Evolutionary conservation across 2,113 vertebrate species (phyloP).

Genomic region (Campylorhamphus procurvoides): DNA sequence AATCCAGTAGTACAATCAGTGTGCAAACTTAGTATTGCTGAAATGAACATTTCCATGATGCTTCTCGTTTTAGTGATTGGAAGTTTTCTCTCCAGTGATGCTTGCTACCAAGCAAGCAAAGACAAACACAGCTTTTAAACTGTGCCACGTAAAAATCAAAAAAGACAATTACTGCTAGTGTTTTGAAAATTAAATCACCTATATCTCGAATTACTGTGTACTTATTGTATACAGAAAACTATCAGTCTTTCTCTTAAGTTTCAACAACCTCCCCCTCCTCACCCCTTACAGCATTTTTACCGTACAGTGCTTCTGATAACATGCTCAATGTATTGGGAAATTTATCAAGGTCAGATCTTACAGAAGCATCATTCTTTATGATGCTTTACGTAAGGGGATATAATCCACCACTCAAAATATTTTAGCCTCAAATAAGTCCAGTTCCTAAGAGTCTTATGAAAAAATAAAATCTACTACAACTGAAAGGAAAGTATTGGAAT

Average conservation of each 20-base stretch:
- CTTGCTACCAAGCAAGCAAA: neutral
- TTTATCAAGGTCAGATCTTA: neutral
- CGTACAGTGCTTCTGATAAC: neutral
- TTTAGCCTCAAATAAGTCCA: neutral
- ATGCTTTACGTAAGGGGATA: neutral
- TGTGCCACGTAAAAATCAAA: neutral
- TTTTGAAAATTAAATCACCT: constrained; percentile 20
- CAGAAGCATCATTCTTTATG: neutral
- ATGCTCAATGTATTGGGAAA: neutral
- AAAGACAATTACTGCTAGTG: neutral
- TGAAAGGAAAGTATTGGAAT: neutral
- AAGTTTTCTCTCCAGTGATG: neutral
- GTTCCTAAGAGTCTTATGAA: neutral
- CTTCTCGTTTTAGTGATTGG: neutral
- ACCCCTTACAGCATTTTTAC: neutral
- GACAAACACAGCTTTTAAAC: neutral
- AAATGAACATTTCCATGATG: neutral
- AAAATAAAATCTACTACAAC: neutral
- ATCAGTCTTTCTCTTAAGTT: neutral
- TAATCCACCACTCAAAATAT: neutral
- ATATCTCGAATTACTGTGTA: neutral
- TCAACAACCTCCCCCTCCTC: neutral
- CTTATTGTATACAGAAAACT: neutral
- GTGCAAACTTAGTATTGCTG: neutral
- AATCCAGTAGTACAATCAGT: constrained; percentile 19